Conservation (phyloP, 2,113 vertebrate genomes). For the Marmota monax region DNA sequence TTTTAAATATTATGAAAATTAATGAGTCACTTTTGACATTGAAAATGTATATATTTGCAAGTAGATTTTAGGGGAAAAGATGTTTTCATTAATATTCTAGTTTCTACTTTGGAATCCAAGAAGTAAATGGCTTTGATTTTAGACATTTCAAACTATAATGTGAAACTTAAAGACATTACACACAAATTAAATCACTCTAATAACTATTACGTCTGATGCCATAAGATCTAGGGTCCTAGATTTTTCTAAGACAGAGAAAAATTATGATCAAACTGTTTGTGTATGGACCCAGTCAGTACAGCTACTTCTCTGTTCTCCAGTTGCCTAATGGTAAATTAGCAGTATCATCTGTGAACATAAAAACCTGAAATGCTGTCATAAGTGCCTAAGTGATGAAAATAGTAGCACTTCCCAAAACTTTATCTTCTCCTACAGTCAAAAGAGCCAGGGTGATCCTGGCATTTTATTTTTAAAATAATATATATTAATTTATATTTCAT, state of each 20-base stretch:
- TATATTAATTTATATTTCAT: not conserved
- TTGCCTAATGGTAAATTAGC: not conserved
- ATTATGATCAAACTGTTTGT: not conserved
- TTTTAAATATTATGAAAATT: not conserved
- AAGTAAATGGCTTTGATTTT: slow-evolving; percentile 17
- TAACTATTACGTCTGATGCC: not conserved
- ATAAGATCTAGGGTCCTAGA: not conserved
- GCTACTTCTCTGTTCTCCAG: not conserved
- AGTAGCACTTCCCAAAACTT: not conserved
- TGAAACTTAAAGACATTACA: not conserved
- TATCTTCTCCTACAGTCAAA: not conserved
- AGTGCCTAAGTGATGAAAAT: not conserved
- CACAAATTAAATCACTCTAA: not conserved
- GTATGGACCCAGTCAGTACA: not conserved
- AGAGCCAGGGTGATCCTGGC: not conserved
- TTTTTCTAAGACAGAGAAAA: not conserved
- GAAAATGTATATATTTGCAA: not conserved
- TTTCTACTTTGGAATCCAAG: not conserved
- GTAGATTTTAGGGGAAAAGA: not conserved
- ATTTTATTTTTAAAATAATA: not conserved
- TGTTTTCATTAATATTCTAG: not conserved
- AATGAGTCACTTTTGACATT: not conserved
- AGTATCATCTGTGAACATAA: not conserved
- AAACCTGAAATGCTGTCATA: not conserved
- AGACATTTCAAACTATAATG: slow-evolving; percentile 31